Conservation (phyloP, 2,888 invertebrate genomes). For the Andrena flavipes region DNA sequence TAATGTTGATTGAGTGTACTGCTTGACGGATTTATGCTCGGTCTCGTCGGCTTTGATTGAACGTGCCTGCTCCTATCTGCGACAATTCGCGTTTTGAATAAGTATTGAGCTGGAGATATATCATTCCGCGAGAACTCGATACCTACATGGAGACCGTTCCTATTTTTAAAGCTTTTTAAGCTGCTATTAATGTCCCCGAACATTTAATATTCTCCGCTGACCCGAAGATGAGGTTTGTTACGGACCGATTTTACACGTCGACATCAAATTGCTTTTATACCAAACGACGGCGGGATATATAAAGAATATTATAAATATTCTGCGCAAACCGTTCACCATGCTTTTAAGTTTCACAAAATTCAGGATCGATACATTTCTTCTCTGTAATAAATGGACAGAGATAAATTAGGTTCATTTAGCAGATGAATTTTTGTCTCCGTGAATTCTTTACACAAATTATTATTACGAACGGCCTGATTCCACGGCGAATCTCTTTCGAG, state of each 20-base stretch:
- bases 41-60: slow-evolving; percentile 32
- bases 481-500: neutral
- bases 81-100: neutral
- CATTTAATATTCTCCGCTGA: neutral
- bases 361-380: too few species aligned
- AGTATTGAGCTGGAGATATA: neutral
- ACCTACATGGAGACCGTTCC: too few species aligned
- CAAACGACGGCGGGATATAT: neutral
- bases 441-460: neutral
- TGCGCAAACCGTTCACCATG: neutral
- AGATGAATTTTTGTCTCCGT: too few species aligned
- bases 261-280: neutral
- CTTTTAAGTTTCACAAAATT: too few species aligned
- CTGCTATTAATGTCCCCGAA: neutral
- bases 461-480: neutral
- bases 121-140: too few species aligned
- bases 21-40: slow-evolving; percentile 30
- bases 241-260: neutral
- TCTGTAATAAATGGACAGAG: too few species aligned
- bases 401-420: too few species aligned
- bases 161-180: too few species aligned
- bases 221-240: neutral
- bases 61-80: neutral
- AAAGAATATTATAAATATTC: neutral
- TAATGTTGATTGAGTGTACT: slow-evolving; percentile 33